These are phyloP conservation scores for Lordiphosa clarofinis DNA, from an alignment of 1,140 invertebrate genomes.

Conservation along the genomic window DNA sequence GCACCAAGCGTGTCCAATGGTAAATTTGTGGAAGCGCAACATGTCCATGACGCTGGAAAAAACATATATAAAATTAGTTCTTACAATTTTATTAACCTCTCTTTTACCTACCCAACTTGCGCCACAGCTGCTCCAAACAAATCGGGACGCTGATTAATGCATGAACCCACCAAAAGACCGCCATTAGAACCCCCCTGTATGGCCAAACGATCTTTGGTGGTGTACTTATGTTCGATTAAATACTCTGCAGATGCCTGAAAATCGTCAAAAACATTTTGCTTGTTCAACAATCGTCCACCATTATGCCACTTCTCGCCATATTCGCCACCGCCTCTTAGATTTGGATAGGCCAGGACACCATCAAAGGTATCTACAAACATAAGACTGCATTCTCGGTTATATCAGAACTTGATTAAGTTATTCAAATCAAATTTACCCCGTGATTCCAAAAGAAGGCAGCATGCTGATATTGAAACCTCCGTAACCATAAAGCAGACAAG, in stretches of 20 bases:
- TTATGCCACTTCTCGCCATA: slow-evolving; percentile 99
- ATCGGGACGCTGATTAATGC: slow-evolving; percentile 96
- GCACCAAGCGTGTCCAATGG: slow-evolving; percentile 97
- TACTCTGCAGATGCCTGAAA: slow-evolving; percentile 96
- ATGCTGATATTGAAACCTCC: slow-evolving; percentile 98
- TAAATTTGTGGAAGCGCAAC: slow-evolving; percentile 98
- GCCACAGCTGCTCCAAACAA: slow-evolving; percentile 94
- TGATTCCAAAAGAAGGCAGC: slow-evolving; percentile 86
- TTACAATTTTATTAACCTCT: background rate
- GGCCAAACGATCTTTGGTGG: slow-evolving; percentile 86
- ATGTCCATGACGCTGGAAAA: slow-evolving; percentile 96
- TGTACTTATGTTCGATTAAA: slow-evolving; percentile 91
- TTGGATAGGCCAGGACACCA: slow-evolving; percentile 94
- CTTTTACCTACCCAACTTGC: slow-evolving; percentile 90
- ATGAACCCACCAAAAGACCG: slow-evolving; percentile 94
- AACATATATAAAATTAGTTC: background rate
- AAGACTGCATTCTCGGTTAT: slow-evolving; percentile 77
- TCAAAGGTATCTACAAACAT: slow-evolving; percentile 95
- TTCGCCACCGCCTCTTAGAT: slow-evolving; percentile 97
- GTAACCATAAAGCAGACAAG: slow-evolving; percentile 96
- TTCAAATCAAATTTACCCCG: slow-evolving; percentile 29
- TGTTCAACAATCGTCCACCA: slow-evolving; percentile 92
- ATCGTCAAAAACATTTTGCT: slow-evolving; percentile 99
- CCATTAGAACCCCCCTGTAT: slow-evolving; percentile 98
- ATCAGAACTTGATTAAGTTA: no score